Evolutionary conservation across 2,113 vertebrate genomes (phyloP), one percentile per base, ranked within the genome.

Genomic region (Sterna hirundo): DNA sequence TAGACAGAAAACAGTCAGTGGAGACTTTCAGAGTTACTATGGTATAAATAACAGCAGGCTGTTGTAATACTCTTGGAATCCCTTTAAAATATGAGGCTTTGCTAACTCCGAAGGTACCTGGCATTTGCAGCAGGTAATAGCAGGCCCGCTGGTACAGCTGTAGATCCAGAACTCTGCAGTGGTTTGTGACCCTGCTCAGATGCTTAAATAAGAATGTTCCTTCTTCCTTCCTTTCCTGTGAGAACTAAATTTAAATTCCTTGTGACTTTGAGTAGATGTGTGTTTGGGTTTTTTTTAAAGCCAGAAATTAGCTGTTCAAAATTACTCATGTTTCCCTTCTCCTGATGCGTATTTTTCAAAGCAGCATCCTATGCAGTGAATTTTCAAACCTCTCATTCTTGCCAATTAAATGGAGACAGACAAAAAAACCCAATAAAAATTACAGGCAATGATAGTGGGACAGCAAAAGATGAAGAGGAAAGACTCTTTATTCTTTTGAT

Each of bases 321-420:
- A 38, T 75, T 84, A 82, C 71, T 86, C 29, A 47, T 47, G 58
- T 84, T 87, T 84, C 55, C 42, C 64, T 88, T 89, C 54, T 65
- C 44, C 66, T 14, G 40, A 75, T 89, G 69, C 75, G 93, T 87
- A 22, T 82, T 94, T 96, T 89, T 65, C 69, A 44, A 69, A 87
- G 64, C 40, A 51, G 38, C 47, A 34, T 85, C 81, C 70, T 52
- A 54, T 68, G 66, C 66, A 44, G 8, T 32, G 87, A 79, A 40
- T 94, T 89, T 87, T 80, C 74, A 87, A 29, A 76, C 70, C 47
- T 93, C 85, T 86, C 58, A 83, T 94, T 85, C 82, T 72, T 77
- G 14, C 46, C 71, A 86, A 83, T 96, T 95, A 94, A 94, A 70
- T 93, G 87, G 92, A 92, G 88, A 90, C 30, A 4, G 49, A 54